Base-by-base conservation (phyloP, 2,888 invertebrate species). In the Serrognathus titanus region DNA sequence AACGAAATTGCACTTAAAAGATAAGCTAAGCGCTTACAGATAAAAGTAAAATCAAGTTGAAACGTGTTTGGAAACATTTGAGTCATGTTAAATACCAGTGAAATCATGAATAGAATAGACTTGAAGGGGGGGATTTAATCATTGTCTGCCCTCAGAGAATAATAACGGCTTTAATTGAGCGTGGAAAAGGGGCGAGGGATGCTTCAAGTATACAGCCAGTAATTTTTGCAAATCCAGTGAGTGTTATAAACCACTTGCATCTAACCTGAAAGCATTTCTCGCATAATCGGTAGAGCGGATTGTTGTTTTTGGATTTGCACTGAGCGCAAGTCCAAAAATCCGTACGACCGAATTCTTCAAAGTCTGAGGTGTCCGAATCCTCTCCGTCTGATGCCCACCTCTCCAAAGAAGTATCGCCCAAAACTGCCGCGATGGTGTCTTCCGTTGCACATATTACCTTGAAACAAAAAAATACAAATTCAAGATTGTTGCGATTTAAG, bases 251-350 rank as follows among this genome's bases (percentile, higher is more conserved):
- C 51, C 56, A 55, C 24, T 31, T 20, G 59, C 59, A 60, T 58
- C 67, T 67, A 73, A 87, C 88, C 85, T 85, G 84, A 74, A 83
- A 88, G 72, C 88, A 88, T 76, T 84, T 84, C 73, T 85, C 83
- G 75, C 88, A 89, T 78, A 84, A 87, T 61, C 85, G 77, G 71
- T 83, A 88, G 55, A 82, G 76, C 39, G 86, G 85, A 78, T 85
- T 85, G 64, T 78, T 76, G 73, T 87, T 84, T 63, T 75, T 73
- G 48, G 81, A 80, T 61, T 79, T 80, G 76, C 88, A 88, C 69
- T 83, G 84, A 12, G 84, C 81, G 72, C 89, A 89, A 53, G 79
- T 78, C 82, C 84, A 81, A 76, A 85, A 87, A 74, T 84, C 86
- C 65, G 81, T 78, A 58, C 76, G 76, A 60, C 81, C 81, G 41